phyloP scores from a whole-genome alignment of 2,888 invertebrate genomes.

The Liodrosophila aerea region DNA sequence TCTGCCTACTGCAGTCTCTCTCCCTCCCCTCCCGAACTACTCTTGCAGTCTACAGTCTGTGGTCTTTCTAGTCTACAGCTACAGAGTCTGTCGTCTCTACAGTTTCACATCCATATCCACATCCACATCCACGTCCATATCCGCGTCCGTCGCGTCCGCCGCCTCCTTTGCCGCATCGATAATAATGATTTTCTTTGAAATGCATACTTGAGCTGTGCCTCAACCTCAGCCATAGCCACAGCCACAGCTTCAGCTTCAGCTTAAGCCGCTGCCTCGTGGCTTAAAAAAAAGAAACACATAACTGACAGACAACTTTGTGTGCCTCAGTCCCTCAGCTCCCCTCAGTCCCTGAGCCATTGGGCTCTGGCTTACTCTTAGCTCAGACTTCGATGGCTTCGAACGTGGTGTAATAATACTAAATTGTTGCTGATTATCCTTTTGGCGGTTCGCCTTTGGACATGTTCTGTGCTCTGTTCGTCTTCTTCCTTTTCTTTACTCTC shows the following conservation, averaged over 20 bases:
- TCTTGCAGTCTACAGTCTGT: slow-evolving; percentile 6
- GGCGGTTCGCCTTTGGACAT: slow-evolving; percentile 79
- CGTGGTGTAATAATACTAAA: slow-evolving; percentile 82
- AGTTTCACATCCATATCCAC: slow-evolving; percentile 10
- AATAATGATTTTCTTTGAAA: slow-evolving; percentile 80
- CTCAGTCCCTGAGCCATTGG: background rate
- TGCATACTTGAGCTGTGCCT: slow-evolving; percentile 59
- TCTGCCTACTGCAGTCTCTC: no score
- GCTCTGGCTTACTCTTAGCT: slow-evolving; percentile 2
- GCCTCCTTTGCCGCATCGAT: slow-evolving; percentile 63
- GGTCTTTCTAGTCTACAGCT: slow-evolving; percentile 2
- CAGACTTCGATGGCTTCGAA: slow-evolving; percentile 71
- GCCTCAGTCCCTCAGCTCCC: slow-evolving; percentile 32
- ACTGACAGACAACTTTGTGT: slow-evolving; percentile 75
- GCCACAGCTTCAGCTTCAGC: slow-evolving; percentile 10
- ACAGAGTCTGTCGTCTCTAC: slow-evolving; percentile 31
- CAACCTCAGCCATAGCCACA: slow-evolving; percentile 4
- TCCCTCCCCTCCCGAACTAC: background rate
- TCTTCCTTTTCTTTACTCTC: slow-evolving; percentile 20
- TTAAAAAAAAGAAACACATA: slow-evolving; percentile 36
- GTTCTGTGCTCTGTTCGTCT: slow-evolving; percentile 40
- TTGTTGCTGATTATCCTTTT: slow-evolving; percentile 82
- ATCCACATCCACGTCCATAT: no score
- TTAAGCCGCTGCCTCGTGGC: slow-evolving; percentile 30
- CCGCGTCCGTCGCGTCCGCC: slow-evolving; percentile 22